phyloP scores from a whole-genome alignment of 2,797 vertebrate genomes.

The Moxostoma hubbsi region DNA sequence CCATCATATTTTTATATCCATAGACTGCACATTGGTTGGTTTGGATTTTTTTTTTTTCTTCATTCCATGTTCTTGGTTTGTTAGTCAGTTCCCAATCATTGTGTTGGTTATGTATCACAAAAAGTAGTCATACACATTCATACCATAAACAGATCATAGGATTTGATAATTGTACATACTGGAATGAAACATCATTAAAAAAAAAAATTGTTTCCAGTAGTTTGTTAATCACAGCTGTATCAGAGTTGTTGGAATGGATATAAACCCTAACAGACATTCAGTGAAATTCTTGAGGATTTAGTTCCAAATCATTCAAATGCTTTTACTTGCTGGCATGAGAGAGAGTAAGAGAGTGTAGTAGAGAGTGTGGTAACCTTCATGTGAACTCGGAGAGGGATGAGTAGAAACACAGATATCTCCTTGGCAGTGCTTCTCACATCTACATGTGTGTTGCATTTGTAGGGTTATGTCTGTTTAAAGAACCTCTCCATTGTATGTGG shows the following conservation, averaged over 20 bases:
- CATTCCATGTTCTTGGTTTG: slow-evolving; percentile 22
- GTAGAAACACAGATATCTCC: slow-evolving; percentile 65
- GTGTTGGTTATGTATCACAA: slow-evolving; percentile 43
- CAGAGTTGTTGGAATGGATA: slow-evolving; percentile 24
- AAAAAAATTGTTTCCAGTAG: neutral
- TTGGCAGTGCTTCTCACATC: slow-evolving; percentile 56
- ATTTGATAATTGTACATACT: slow-evolving; percentile 1
- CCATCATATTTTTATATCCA: slow-evolving; percentile 15
- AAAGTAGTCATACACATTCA: slow-evolving; percentile 33
- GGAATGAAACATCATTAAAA: neutral
- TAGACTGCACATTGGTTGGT: slow-evolving; percentile 19
- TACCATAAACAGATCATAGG: slow-evolving; percentile 12
- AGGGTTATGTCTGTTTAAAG: slow-evolving; percentile 62
- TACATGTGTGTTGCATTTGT: slow-evolving; percentile 67
- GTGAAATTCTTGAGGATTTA: slow-evolving; percentile 18
- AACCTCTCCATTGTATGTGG: slow-evolving; percentile 51
- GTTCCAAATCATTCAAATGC: slow-evolving; percentile 24
- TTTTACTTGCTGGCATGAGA: slow-evolving; percentile 19
- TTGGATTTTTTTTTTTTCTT: slow-evolving; percentile 18
- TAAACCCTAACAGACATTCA: slow-evolving; percentile 24
- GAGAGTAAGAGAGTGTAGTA: neutral
- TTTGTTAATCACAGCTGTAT: slow-evolving; percentile 28
- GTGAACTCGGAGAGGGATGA: slow-evolving; percentile 62
- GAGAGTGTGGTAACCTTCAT: slow-evolving; percentile 55
- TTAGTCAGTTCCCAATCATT: slow-evolving; percentile 49